Conservation (phyloP, 2,113 vertebrate genomes). For the Nibea coibor region DNA sequence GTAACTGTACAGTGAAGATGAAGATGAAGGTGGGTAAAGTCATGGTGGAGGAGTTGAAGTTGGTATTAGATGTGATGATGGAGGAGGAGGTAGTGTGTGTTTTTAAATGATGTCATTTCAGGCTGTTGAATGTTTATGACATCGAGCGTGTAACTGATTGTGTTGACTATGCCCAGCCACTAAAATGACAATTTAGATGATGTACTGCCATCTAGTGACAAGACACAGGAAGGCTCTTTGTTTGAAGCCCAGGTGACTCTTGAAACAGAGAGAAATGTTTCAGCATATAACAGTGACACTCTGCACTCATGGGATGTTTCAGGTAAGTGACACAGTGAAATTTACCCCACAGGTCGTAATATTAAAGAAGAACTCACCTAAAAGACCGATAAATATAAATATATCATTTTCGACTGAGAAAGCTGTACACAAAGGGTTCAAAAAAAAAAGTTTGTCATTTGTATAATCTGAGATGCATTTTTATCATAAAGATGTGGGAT, state of each 20-base stretch:
- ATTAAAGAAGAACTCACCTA: no score
- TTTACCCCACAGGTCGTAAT: neutral
- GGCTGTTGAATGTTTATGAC: neutral
- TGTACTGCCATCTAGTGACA: constrained; percentile 60
- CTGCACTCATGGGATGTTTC: neutral
- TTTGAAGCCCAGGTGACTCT: neutral
- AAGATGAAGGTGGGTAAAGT: neutral
- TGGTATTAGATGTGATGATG: neutral
- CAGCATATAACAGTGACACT: neutral
- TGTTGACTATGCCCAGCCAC: neutral
- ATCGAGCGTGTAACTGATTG: neutral
- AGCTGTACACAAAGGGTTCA: no score
- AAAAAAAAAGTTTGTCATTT: no score
- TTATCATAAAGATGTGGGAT: neutral
- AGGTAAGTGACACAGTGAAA: neutral
- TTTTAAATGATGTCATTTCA: neutral
- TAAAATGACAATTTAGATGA: constrained; percentile 8
- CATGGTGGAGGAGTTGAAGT: neutral
- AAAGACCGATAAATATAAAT: no score
- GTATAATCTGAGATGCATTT: neutral
- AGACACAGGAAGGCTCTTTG: neutral
- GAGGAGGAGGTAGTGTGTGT: neutral
- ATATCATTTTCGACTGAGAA: no score
- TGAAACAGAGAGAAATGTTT: neutral
- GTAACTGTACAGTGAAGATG: neutral